Conservation (phyloP, 2,797 vertebrate genomes). For the Brotula barbata region DNA sequence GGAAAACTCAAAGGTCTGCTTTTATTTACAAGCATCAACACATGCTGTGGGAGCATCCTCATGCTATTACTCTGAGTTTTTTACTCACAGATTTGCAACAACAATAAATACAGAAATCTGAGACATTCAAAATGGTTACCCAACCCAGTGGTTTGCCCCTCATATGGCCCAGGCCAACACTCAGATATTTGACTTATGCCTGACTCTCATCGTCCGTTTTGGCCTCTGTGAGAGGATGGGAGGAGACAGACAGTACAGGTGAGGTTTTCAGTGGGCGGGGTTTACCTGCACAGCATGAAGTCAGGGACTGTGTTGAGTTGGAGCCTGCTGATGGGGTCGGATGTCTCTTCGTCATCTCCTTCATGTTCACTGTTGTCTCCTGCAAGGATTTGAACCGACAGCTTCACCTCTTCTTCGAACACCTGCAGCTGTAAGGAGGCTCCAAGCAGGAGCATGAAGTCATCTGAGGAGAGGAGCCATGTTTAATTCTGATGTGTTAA, state of each 20-base stretch:
- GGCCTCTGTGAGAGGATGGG: too few species aligned
- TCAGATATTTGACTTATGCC: too few species aligned
- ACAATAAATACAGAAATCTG: too few species aligned
- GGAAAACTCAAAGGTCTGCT: too few species aligned
- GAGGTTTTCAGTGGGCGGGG: neutral
- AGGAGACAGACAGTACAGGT: neutral
- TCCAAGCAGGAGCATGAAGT: slow-evolving; percentile 90
- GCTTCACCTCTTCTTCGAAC: slow-evolving; percentile 89
- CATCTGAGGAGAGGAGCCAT: slow-evolving; percentile 76
- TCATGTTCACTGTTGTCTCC: slow-evolving; percentile 92
- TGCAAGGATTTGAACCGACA: slow-evolving; percentile 82
- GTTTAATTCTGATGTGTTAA: neutral
- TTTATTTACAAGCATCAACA: too few species aligned
- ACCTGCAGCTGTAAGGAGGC: slow-evolving; percentile 90
- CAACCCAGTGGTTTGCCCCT: neutral
- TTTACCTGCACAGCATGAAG: slow-evolving; percentile 91
- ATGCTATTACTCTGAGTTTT: too few species aligned
- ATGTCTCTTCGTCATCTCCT: slow-evolving; percentile 78
- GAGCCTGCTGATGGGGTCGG: slow-evolving; percentile 85
- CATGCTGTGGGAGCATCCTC: too few species aligned
- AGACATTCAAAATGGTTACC: neutral
- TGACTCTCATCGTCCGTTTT: too few species aligned
- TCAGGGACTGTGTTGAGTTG: slow-evolving; percentile 85
- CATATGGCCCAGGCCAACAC: too few species aligned
- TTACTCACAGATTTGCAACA: too few species aligned